These are phyloP conservation scores for Gymnoscelis rufifasciata DNA, from an alignment of 2,888 invertebrate genomes.

Conservation along the genomic window DNA sequence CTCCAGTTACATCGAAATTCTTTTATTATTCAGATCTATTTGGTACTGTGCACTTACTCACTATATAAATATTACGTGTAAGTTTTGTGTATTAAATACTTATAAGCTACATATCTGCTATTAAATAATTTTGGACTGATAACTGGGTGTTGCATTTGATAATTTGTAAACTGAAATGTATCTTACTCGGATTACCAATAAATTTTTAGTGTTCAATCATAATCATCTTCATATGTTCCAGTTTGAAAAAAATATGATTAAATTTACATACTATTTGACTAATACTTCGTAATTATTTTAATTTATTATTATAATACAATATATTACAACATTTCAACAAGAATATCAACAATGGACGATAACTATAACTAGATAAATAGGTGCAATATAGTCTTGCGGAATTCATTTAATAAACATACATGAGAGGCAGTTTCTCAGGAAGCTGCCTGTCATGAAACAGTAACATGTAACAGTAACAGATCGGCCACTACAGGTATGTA, in stretches of 20 bases:
- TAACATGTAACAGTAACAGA: too few relatives aligned
- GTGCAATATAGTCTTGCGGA: constrained; percentile 30
- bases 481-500: too few relatives aligned
- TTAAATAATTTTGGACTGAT: neutral
- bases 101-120: too few relatives aligned
- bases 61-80: constrained; percentile 14
- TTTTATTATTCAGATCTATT: constrained; percentile 51
- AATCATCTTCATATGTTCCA: too few relatives aligned
- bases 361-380: constrained; percentile 65
- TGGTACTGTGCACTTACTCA: constrained; percentile 33
- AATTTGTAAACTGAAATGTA: too few relatives aligned
- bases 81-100: neutral
- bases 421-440: too few relatives aligned
- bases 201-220: too few relatives aligned
- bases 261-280: constrained; percentile 7
- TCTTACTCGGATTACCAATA: too few relatives aligned
- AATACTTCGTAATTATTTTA: constrained; percentile 21
- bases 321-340: constrained; percentile 76
- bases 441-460: too few relatives aligned
- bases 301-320: constrained; percentile 44
- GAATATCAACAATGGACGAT: constrained; percentile 78
- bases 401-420: constrained; percentile 18
- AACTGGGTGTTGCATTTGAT: too few relatives aligned
- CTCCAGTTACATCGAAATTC: constrained; percentile 45
- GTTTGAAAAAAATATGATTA: constrained; percentile 1